Evolutionary conservation across 2,888 invertebrate species (phyloP).

Genomic region (Amaurobius ferox): DNA sequence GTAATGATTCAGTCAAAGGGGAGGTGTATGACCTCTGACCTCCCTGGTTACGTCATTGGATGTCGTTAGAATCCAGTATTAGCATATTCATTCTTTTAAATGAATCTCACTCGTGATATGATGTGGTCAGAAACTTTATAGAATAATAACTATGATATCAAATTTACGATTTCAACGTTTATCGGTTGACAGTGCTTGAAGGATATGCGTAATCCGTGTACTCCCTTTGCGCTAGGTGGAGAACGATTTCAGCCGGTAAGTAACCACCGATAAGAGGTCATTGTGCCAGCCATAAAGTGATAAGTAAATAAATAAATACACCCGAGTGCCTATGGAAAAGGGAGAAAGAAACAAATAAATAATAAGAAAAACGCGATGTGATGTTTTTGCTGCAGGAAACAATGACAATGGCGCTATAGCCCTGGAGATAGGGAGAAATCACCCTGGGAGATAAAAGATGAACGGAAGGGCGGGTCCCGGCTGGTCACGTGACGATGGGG

Average conservation of each 20-base stretch:
- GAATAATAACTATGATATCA: no score
- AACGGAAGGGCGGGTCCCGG: conserved; percentile 57
- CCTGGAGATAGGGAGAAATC: conserved; percentile 30
- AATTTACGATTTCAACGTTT: no score
- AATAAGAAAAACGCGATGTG: conserved; percentile 7
- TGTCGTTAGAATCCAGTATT: no score
- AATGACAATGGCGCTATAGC: conserved; percentile 42
- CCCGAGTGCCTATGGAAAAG: conserved; percentile 18
- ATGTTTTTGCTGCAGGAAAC: conserved; percentile 39
- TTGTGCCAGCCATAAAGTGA: conserved; percentile 29
- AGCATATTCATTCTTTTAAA: no score
- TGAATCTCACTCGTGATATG: no score
- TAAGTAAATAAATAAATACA: conserved; percentile 37
- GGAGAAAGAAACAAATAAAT: no score
- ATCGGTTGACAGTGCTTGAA: no score
- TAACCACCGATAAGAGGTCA: conserved; percentile 35
- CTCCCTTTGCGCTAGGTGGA: background rate
- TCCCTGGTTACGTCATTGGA: no score
- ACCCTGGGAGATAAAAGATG: conserved; percentile 59
- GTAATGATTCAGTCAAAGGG: no score
- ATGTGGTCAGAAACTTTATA: no score
- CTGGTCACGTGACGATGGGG: conserved; percentile 54
- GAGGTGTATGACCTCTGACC: no score
- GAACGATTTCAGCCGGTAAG: conserved; percentile 28
- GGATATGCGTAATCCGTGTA: no score